Evolutionary conservation across 2,888 invertebrate species (phyloP).

Genomic region (Epinotia ramella): DNA sequence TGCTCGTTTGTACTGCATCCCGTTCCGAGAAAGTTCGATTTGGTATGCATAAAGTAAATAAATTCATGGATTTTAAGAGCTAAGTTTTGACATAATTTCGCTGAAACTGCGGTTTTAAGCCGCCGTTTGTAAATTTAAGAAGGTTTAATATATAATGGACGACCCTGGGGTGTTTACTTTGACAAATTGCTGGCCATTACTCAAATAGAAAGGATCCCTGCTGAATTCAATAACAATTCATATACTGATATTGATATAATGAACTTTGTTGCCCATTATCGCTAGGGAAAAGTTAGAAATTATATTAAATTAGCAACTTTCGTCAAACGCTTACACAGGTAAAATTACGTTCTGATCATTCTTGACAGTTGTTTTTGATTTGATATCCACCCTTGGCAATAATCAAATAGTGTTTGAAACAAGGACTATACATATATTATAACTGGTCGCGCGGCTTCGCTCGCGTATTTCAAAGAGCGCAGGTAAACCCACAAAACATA

Average conservation of each 20-base stretch:
- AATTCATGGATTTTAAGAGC: slow-evolving; percentile 54
- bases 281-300: not conserved
- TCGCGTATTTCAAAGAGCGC: too few species aligned
- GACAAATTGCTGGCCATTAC: slow-evolving; percentile 44
- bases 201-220: slow-evolving; percentile 41
- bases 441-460: too few species aligned
- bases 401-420: too few species aligned
- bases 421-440: too few species aligned
- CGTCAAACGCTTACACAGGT: too few species aligned
- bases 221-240: slow-evolving; percentile 25
- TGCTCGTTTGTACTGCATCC: slow-evolving; percentile 49
- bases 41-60: slow-evolving; percentile 47
- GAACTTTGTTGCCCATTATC: slow-evolving; percentile 3
- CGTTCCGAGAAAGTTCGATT: slow-evolving; percentile 50
- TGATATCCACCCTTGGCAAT: too few species aligned
- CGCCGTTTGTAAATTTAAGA: slow-evolving; percentile 57
- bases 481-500: too few species aligned
- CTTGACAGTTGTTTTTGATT: too few species aligned
- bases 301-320: not conserved
- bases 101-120: slow-evolving; percentile 50
- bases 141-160: slow-evolving; percentile 60
- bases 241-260: not conserved
- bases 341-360: too few species aligned
- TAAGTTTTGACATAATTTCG: slow-evolving; percentile 61
- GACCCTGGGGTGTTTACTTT: slow-evolving; percentile 40